Percentiles rank a stretch among this genome's conserved stretches.
Conservation (phyloP, 2,888 invertebrate genomes). For the Scaptomyza polygonia region DNA sequence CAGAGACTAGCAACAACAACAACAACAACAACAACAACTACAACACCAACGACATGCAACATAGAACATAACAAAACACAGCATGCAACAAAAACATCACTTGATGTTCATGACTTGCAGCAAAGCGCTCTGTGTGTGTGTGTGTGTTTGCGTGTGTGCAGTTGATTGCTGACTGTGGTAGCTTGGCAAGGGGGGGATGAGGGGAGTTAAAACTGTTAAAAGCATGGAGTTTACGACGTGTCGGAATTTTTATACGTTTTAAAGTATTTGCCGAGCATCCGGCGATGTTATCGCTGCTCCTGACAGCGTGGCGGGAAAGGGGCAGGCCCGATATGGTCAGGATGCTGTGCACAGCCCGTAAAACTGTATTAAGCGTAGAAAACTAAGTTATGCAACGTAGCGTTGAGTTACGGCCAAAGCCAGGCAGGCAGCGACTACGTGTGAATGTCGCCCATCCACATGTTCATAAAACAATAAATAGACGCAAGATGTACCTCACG, state of each 20-base stretch:
- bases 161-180: slow-evolving; percentile 67
- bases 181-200: slow-evolving; percentile 6
- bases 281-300: slow-evolving; percentile 47
- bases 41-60: slow-evolving; percentile 25
- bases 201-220: slow-evolving; percentile 56
- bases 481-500: background rate
- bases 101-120: slow-evolving; percentile 76
- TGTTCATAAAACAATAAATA: slow-evolving; percentile 37
- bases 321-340: slow-evolving; percentile 10
- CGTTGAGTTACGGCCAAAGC: slow-evolving; percentile 66
- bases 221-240: slow-evolving; percentile 75
- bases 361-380: slow-evolving; percentile 76
- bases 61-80: slow-evolving; percentile 22
- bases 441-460: slow-evolving; percentile 42
- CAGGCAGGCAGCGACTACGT: slow-evolving; percentile 39
- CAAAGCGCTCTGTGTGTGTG: slow-evolving; percentile 54
- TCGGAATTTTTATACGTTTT: slow-evolving; percentile 77
- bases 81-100: slow-evolving; percentile 50
- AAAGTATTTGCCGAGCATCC: slow-evolving; percentile 71
- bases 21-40: slow-evolving; percentile 31
- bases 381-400: slow-evolving; percentile 74
- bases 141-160: slow-evolving; percentile 20
- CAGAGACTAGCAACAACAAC: slow-evolving; percentile 38
- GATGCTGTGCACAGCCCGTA: slow-evolving; percentile 58
- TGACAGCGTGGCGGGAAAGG: slow-evolving; percentile 21